phyloP scores from a whole-genome alignment of 1,140 invertebrate species.

The Atta texana region DNA sequence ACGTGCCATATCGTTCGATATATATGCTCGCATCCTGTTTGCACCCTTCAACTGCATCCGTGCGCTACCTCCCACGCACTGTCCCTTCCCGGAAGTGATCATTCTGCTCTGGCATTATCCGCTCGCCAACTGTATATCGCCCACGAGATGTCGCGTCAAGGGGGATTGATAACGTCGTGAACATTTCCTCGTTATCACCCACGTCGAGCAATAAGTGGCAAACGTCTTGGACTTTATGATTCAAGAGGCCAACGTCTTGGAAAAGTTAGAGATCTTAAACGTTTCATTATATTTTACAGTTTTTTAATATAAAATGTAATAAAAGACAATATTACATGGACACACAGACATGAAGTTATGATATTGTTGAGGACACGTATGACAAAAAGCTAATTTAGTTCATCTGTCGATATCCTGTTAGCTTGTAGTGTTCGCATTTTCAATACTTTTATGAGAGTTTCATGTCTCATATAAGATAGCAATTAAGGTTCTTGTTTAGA shows the following conservation, averaged over 20 bases:
- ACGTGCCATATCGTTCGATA: too few species aligned
- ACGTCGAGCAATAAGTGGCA: not conserved
- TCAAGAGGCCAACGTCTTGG: not conserved
- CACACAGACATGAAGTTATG: not conserved
- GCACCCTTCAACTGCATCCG: not conserved
- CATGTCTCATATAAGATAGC: not conserved
- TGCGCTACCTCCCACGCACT: not conserved
- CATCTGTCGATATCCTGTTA: not conserved
- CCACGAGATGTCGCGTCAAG: conserved; percentile 51
- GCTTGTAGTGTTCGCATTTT: not conserved
- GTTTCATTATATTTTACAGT: not conserved
- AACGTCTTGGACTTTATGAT: not conserved
- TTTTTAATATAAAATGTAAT: not conserved
- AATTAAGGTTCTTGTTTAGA: not conserved
- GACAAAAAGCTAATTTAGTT: not conserved
- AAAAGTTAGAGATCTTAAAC: not conserved
- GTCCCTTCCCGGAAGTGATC: conserved; percentile 11
- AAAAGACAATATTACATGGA: not conserved
- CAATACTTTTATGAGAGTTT: not conserved
- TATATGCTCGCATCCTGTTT: not conserved
- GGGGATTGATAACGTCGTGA: conserved; percentile 2
- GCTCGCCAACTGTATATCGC: not conserved
- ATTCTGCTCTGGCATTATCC: not conserved
- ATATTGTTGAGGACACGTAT: not conserved
- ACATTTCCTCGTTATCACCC: not conserved